Base-by-base conservation (phyloP, 1,140 invertebrate species). In the Philopotamus ludificatus region DNA sequence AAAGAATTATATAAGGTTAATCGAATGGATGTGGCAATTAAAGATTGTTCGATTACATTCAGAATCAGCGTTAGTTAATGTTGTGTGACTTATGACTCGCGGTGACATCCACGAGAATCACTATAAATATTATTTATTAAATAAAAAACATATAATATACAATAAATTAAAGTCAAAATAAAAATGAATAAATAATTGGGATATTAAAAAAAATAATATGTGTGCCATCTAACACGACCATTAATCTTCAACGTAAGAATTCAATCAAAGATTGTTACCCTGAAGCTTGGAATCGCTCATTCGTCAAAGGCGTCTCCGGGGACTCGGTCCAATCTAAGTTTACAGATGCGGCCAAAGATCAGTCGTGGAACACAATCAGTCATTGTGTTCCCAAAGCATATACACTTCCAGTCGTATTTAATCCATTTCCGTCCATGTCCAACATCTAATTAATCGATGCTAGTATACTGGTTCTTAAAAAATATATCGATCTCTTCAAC, bases 291-390 rank as follows among this genome's bases (percentile, higher is more conserved):
- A 59, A 45, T 60, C 55, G n/a, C 63, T 65, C 63, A 45, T 69
- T 47, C 51, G 67, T 69, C 63, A 69, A 20, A 7, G 16, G 4
- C 20, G 25, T 26, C 50, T 25, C 23, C 2, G 16, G 20, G 60
- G 65, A 49, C 2, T 26, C n/a, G 23, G 28, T 67, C 64, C 65
- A 70, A 70, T 70, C 68, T 66, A 70, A 70, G 68, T 70, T 70
- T 70, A 67, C 68, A 70, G 64, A 70, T 70, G 68, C 63, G 68
- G 61, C 68, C 64, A 62, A 51, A 70, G 64, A 57, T 64, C 64
- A 49, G 23, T 21, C n/a, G 28, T 49, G 53, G 42, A 26, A 63
- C 44, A 58, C 57, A 26, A 70, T 70, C 68, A 55, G 26, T 70
- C 68, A 70, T 60, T 70, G 64, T 66, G 54, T 45, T 60, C 39